A percentile compares a stretch with the other conserved stretches of the same genome.
phyloP scores from a whole-genome alignment of 2,797 vertebrate genomes.

The Heliangelus exortis region DNA sequence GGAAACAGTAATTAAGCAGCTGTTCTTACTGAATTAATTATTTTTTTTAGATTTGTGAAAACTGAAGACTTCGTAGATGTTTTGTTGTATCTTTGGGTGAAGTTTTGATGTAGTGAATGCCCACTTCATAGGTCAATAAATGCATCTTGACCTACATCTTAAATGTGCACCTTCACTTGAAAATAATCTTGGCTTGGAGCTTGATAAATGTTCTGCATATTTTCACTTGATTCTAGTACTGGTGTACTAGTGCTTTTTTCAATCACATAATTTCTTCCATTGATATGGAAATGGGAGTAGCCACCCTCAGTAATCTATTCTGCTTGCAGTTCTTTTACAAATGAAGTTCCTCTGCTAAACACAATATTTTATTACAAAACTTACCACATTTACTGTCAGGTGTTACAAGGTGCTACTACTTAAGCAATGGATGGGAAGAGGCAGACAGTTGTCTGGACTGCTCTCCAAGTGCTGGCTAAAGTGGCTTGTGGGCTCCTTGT shows the following conservation, averaged over 20 bases:
- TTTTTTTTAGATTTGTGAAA: neutral
- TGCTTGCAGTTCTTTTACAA: neutral
- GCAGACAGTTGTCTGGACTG: rapidly evolving
- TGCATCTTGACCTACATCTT: neutral
- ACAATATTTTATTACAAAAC: neutral
- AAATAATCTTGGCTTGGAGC: neutral
- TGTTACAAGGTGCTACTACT: neutral
- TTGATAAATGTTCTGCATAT: neutral
- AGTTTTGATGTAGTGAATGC: neutral
- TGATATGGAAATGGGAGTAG: neutral
- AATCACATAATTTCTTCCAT: neutral
- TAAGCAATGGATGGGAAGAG: neutral
- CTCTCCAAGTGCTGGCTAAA: neutral
- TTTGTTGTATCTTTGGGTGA: neutral
- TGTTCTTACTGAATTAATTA: neutral
- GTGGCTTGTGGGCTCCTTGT: neutral
- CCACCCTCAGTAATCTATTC: neutral
- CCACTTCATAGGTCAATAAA: neutral
- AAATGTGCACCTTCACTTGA: neutral
- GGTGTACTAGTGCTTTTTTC: neutral
- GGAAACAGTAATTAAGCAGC: neutral
- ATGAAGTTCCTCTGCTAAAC: neutral
- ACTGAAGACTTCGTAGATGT: neutral
- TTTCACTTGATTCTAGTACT: neutral
- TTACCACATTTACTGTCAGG: neutral